phyloP scores from a whole-genome alignment of 2,888 invertebrate species.

The Teleiodes luculella region DNA sequence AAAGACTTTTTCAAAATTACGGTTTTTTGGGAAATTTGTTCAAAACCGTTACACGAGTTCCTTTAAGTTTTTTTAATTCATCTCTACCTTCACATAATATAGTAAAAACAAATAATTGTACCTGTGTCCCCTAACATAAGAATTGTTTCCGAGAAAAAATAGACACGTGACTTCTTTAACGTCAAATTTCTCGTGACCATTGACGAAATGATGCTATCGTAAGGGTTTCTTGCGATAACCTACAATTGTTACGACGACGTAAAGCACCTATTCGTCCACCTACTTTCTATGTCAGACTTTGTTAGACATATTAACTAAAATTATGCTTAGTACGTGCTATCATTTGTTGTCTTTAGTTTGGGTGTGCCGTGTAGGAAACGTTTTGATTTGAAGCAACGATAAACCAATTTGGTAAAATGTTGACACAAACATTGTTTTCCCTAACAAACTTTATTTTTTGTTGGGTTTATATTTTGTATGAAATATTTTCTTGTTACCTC shows the following conservation, averaged over 20 bases:
- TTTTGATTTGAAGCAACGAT: constrained; percentile 46
- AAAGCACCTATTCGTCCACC: not conserved
- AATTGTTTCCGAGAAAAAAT: constrained; percentile 42
- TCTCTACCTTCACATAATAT: constrained; percentile 25
- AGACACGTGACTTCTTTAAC: constrained; percentile 39
- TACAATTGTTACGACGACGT: not conserved
- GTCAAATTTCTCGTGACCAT: constrained; percentile 50
- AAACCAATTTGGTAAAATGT: constrained; percentile 17
- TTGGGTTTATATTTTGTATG: not conserved
- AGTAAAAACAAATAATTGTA: too few species aligned
- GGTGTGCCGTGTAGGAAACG: constrained; percentile 41
- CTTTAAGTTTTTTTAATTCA: not conserved
- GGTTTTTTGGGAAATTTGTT: too few species aligned
- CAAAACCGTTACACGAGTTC: too few species aligned
- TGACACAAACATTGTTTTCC: constrained; percentile 25
- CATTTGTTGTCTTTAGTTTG: constrained; percentile 28
- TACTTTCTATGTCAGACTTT: too few species aligned
- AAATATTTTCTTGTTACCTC: not conserved
- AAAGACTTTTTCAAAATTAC: too few species aligned
- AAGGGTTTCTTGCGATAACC: constrained; percentile 42
- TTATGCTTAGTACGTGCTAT: constrained; percentile 48
- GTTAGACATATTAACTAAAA: constrained; percentile 25
- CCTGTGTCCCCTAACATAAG: too few species aligned
- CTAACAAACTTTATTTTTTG: not conserved
- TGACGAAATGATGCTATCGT: constrained; percentile 55